These are phyloP conservation scores for Chelonus insularis DNA, from an alignment of 1,140 invertebrate species.

Conservation along the genomic window DNA sequence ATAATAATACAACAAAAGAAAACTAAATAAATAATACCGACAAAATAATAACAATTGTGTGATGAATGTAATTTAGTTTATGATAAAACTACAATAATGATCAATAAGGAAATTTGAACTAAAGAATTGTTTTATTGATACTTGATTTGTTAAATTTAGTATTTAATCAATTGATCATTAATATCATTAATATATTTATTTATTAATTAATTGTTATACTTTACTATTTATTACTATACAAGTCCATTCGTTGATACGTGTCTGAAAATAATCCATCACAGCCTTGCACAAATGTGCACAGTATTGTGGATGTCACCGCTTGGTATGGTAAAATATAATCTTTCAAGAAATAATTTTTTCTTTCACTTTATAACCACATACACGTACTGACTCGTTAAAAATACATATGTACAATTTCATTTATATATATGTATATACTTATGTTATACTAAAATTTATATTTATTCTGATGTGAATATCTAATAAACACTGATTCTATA, in stretches of 20 bases:
- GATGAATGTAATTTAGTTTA: no score
- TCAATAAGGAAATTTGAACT: no score
- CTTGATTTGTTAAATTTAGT: no score
- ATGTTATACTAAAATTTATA: constrained; percentile 11
- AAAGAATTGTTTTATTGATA: no score
- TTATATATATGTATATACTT: constrained; percentile 30
- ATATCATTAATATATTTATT: no score
- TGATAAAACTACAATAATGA: no score
- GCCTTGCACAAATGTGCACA: neutral
- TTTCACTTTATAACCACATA: neutral
- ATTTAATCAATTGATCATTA: no score
- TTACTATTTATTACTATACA: neutral
- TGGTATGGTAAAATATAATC: neutral
- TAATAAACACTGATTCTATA: constrained; percentile 29
- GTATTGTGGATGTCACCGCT: neutral
- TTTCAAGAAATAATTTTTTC: neutral
- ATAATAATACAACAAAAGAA: no score
- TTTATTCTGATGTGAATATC: neutral
- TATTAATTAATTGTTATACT: no score
- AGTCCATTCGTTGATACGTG: neutral
- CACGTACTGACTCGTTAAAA: constrained; percentile 26
- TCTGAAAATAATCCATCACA: constrained; percentile 4
- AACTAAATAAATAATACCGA: no score
- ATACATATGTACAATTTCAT: constrained; percentile 38
- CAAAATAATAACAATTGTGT: no score